These are phyloP conservation scores for Lasioglossum vierecki DNA, from an alignment of 2,888 invertebrate genomes.

Conservation along the genomic window DNA sequence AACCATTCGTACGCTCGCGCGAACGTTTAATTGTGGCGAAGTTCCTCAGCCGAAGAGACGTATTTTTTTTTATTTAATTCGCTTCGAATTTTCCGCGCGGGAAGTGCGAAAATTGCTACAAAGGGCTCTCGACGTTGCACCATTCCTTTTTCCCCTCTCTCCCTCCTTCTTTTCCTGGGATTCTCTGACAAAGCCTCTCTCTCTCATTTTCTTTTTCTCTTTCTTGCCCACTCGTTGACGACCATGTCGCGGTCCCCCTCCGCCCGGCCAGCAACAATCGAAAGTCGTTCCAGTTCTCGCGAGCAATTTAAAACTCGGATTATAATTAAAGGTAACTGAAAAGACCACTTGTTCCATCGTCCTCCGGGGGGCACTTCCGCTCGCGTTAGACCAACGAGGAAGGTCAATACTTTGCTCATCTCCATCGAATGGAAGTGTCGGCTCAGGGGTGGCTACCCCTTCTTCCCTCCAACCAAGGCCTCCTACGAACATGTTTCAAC, in stretches of 20 bases:
- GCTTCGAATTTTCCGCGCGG: slow-evolving; percentile 56
- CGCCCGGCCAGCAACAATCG: slow-evolving; percentile 49
- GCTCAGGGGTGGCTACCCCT: not conserved
- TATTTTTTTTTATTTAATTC: slow-evolving; percentile 6
- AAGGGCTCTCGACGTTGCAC: slow-evolving; percentile 49
- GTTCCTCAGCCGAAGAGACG: slow-evolving; percentile 45
- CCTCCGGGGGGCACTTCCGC: slow-evolving; percentile 31
- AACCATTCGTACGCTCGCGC: slow-evolving; percentile 53
- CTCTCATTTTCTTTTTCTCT: not conserved
- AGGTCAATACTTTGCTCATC: slow-evolving; percentile 50
- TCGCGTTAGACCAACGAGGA: slow-evolving; percentile 24
- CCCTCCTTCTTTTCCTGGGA: not conserved
- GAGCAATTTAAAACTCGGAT: slow-evolving; percentile 51
- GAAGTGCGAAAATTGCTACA: slow-evolving; percentile 61
- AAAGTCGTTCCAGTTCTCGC: slow-evolving; percentile 54
- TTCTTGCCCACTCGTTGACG: not conserved
- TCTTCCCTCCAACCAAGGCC: not conserved
- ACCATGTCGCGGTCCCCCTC: slow-evolving; percentile 15
- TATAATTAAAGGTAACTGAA: slow-evolving; percentile 58
- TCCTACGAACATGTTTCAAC: not conserved
- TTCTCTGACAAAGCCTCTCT: not conserved
- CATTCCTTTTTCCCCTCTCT: not conserved
- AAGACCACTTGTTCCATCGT: slow-evolving; percentile 53
- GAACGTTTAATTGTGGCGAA: slow-evolving; percentile 56
- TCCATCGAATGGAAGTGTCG: slow-evolving; percentile 20